Percentiles rank a stretch among this genome's conserved stretches.
Evolutionary conservation across 2,797 vertebrate genomes (phyloP).

Genomic region (Sebastes cheni): DNA sequence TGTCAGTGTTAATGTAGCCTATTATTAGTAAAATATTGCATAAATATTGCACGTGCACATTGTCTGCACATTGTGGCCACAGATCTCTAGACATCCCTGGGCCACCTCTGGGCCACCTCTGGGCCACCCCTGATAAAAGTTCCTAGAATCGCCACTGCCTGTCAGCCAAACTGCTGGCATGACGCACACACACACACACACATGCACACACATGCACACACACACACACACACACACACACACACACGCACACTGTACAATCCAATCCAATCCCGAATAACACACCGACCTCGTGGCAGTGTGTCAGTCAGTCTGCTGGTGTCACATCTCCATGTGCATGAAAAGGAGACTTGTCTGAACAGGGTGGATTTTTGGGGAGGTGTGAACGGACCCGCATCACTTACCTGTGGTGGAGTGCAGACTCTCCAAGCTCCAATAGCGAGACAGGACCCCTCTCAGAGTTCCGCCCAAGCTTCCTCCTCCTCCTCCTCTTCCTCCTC

Average conservation of each 20-base stretch:
- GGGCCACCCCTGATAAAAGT: constrained; percentile 18
- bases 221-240: neutral
- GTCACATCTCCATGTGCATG: neutral
- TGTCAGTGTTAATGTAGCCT: too few relatives aligned
- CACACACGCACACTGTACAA: neutral
- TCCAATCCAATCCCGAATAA: neutral
- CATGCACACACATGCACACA: neutral
- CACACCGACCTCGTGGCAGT: constrained; percentile 19
- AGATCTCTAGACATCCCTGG: neutral
- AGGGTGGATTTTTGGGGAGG: neutral
- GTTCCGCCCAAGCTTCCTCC: constrained; percentile 71
- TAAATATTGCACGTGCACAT: too few relatives aligned
- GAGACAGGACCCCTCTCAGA: constrained; percentile 89
- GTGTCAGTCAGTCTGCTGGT: constrained; percentile 4
- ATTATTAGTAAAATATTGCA: too few relatives aligned
- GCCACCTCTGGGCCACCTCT: constrained; percentile 12
- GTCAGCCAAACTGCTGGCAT: constrained; percentile 27
- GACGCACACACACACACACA: neutral
- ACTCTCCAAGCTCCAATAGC: constrained; percentile 96
- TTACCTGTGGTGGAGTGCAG: constrained; percentile 94
- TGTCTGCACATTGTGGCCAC: too few relatives aligned
- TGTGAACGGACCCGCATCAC: neutral
- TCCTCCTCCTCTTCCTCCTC: constrained; percentile 68
- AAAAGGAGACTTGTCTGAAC: neutral
- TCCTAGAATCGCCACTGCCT: neutral